These are phyloP conservation scores for Henricia sp. DNA, from an alignment of 53 echinoderm and acorn worm species.

Conservation along the genomic window DNA sequence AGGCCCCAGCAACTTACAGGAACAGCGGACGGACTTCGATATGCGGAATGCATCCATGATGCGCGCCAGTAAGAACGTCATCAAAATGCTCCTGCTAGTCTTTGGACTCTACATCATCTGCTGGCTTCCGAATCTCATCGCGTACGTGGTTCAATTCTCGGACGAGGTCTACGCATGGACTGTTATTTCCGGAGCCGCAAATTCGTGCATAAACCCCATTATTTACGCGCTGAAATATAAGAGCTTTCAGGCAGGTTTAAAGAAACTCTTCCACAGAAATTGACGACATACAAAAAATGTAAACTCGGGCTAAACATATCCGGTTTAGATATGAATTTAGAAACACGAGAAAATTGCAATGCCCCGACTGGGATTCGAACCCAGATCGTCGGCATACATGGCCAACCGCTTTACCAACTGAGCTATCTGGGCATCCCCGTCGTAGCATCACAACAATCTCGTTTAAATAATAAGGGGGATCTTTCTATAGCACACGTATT, in stretches of 20 bases:
- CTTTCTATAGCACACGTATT: too few species aligned
- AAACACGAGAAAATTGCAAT: too few species aligned
- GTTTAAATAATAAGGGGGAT: too few species aligned
- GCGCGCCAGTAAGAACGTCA: slow-evolving; percentile 37
- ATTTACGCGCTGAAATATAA: slow-evolving; percentile 14
- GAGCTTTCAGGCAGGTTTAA: slow-evolving; percentile 4
- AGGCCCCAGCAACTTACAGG: neutral
- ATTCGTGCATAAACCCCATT: slow-evolving; percentile 7
- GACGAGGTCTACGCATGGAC: neutral
- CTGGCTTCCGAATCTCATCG: slow-evolving; percentile 32
- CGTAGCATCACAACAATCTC: too few species aligned
- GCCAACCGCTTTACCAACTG: too few species aligned
- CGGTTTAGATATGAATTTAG: too few species aligned
- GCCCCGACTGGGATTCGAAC: too few species aligned
- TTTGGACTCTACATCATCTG: slow-evolving; percentile 29
- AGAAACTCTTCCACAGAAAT: neutral
- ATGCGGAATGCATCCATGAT: slow-evolving; percentile 37
- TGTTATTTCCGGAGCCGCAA: neutral
- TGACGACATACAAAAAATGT: neutral
- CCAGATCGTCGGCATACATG: too few species aligned
- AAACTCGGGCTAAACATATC: too few species aligned
- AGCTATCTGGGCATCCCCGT: too few species aligned
- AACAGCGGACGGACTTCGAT: neutral
- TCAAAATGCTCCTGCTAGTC: slow-evolving; percentile 42
- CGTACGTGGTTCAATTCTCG: slow-evolving; percentile 11